Evolutionary conservation across 1,140 invertebrate genomes (phyloP), one percentile per base, ranked within the genome.

Genomic region (Aphidius ervi): DNA sequence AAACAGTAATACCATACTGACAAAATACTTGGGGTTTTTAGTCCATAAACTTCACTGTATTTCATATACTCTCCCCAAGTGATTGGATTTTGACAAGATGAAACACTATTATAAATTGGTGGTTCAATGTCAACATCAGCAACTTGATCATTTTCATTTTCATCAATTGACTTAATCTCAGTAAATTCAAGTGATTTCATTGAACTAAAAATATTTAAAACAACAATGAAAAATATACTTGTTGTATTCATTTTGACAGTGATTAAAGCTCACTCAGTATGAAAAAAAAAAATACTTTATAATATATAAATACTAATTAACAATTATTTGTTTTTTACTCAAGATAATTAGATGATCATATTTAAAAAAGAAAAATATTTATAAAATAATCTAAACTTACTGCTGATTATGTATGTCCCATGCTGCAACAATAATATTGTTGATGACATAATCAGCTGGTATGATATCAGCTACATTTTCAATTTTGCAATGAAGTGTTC

Each of bases 381-480:
- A 16, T 0, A 16, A 16, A 16, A 16, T 16, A 16, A 16, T 16
- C 1, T 31, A 31, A 31, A 31, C 23, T 65, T 69, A 76, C 71
- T 64, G 82, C 10, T 75, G 82, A 57, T 80, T 77, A 2, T 81
- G 82, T 1, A 85, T 84, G 63, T 87, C 82, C 82, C 86, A 88
- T 9, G 88, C 88, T 5, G 86, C 81, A 1, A 84, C 86, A 46
- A 96, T 86, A 47, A 95, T 82, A 46, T 89, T 85, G 72, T 93
- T 93, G n/a, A 93, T 87, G 4, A 88, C 88, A 62, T 87, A 85
- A 80, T 97, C 94, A 0, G 92, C 93, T 0, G 94, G 94, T 40
- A 97, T 88, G 5, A 97, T 80, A 66, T 97, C 93, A 0, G 92
- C 89, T 7, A 84, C 81, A 47, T 84, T 82, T 1, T 82, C 70